These are phyloP conservation scores for Ondatra zibethicus DNA, from an alignment of 2,113 vertebrate genomes.

Conservation along the genomic window DNA sequence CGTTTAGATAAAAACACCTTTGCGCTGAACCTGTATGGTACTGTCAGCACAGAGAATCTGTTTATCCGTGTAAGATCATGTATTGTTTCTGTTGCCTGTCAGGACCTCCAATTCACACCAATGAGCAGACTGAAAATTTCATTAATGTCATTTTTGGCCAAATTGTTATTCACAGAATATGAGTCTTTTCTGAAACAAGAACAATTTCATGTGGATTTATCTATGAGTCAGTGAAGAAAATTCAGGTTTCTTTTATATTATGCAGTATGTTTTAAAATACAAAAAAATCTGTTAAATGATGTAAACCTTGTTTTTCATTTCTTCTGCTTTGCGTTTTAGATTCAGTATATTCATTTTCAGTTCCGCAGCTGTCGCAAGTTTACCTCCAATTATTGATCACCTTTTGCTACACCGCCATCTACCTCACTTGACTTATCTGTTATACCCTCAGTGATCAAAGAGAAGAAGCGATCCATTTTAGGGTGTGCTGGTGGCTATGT, in stretches of 20 bases:
- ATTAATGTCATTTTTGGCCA: conserved; percentile 35
- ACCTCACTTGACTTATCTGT: background rate
- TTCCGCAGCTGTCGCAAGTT: background rate
- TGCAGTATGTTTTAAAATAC: background rate
- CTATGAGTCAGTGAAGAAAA: conserved; percentile 3
- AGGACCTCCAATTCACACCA: background rate
- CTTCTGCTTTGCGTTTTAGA: conserved; percentile 1
- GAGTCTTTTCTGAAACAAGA: conserved; percentile 5
- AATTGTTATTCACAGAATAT: conserved; percentile 30
- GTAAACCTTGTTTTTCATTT: conserved; percentile 2
- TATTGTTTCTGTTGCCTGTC: conserved; percentile 32
- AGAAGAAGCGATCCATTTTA: background rate
- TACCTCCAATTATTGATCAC: background rate
- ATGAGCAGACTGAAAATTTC: background rate
- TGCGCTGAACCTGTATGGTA: background rate
- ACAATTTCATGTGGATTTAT: conserved; percentile 24
- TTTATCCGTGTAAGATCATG: background rate
- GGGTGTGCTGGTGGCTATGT: no score
- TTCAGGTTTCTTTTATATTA: conserved; percentile 27
- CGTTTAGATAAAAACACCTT: conserved; percentile 24
- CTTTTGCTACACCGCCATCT: background rate
- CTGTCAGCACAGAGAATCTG: background rate
- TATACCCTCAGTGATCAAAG: background rate
- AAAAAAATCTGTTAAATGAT: background rate
- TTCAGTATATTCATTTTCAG: background rate